phyloP scores from a whole-genome alignment of 2,888 invertebrate genomes.

The Matsumyia berberina region DNA sequence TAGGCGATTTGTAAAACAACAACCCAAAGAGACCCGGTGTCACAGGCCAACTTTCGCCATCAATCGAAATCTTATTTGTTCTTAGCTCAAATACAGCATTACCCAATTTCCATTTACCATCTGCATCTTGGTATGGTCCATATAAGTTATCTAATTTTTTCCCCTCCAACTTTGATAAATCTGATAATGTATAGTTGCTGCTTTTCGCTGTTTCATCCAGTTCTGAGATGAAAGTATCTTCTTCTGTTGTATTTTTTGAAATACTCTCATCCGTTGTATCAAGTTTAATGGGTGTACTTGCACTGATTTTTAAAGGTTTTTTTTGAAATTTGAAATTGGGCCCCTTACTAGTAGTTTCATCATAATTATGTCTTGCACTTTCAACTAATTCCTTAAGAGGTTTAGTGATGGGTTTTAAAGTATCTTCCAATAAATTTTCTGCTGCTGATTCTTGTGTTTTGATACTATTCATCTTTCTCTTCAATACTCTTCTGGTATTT shows the following conservation, averaged over 20 bases:
- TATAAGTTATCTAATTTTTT: conserved; percentile 23
- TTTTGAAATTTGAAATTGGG: no score
- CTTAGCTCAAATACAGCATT: not conserved
- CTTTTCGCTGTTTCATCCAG: not conserved
- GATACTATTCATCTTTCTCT: not conserved
- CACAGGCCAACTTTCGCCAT: conserved; percentile 4
- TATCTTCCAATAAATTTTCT: no score
- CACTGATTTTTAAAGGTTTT: no score
- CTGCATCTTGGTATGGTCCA: conserved; percentile 7
- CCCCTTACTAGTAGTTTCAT: no score
- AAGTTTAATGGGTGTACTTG: no score
- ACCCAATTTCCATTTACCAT: conserved; percentile 22
- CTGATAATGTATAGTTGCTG: not conserved
- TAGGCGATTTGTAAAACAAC: conserved; percentile 23
- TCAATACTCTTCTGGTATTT: not conserved
- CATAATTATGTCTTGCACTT: not conserved
- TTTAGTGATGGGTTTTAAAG: not conserved
- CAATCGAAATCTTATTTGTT: conserved; percentile 9
- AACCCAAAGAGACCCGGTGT: conserved; percentile 28
- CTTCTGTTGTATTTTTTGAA: no score
- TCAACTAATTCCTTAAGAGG: conserved; percentile 29
- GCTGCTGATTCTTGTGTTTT: not conserved
- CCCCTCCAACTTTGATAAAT: conserved; percentile 8
- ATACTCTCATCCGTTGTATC: no score
- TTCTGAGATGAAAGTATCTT: not conserved